Evolutionary conservation across 1,140 invertebrate genomes (phyloP).

Genomic region (Akabosia matsudoensis): DNA sequence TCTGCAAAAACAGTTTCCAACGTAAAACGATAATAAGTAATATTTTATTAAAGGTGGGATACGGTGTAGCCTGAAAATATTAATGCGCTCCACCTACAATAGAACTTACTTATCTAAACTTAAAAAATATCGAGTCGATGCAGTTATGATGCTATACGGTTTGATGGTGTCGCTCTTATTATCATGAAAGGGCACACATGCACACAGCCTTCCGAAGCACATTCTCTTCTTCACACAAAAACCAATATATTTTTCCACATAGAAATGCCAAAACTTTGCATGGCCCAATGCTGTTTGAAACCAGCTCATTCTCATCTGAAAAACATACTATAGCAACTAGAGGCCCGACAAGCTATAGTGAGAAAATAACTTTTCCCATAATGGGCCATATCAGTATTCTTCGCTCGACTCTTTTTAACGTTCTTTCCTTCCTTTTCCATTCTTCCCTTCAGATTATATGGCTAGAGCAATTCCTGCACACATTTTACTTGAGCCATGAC

Average conservation of each 20-base stretch:
- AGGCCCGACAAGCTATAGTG: neutral
- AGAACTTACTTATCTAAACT: too few species aligned
- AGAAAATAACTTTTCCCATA: slow-evolving; percentile 24
- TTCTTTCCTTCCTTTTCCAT: neutral
- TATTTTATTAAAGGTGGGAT: too few species aligned
- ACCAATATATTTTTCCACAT: neutral
- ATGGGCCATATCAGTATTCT: slow-evolving; percentile 22
- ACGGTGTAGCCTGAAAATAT: too few species aligned
- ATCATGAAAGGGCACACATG: neutral
- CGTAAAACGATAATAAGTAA: too few species aligned
- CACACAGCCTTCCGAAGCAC: neutral
- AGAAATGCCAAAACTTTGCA: too few species aligned
- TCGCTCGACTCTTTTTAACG: slow-evolving; percentile 23
- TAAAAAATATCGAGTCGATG: too few species aligned
- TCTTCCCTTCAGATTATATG: neutral
- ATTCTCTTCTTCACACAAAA: neutral
- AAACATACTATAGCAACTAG: neutral
- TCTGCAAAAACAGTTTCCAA: too few species aligned
- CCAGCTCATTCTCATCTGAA: neutral
- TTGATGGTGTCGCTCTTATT: neutral
- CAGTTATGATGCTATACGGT: neutral
- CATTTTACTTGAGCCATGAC: neutral
- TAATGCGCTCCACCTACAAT: too few species aligned
- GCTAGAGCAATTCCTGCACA: neutral
- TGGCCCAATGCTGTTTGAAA: too few species aligned